These are phyloP conservation scores for Rhagophthalmus giganteus DNA, from an alignment of 2,888 invertebrate genomes.

Conservation along the genomic window DNA sequence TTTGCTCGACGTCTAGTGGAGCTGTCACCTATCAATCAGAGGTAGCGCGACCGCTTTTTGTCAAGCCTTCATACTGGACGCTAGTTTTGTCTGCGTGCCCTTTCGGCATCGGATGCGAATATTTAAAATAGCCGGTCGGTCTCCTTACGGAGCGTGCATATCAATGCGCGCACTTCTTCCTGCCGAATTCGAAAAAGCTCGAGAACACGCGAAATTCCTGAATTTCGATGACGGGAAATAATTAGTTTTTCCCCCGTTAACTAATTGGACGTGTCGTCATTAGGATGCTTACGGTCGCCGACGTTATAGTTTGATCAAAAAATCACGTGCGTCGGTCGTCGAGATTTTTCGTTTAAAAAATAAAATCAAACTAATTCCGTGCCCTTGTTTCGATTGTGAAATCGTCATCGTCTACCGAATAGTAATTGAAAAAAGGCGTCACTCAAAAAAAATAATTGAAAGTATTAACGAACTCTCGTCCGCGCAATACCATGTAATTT, in stretches of 20 bases:
- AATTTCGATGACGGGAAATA: no score
- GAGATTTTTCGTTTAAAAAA: background rate
- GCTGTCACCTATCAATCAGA: constrained; percentile 58
- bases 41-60: constrained; percentile 56
- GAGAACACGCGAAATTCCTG: no score
- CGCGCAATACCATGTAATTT: constrained; percentile 43
- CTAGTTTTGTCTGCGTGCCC: constrained; percentile 49
- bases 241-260: no score
- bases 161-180: constrained; percentile 26
- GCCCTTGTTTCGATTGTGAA: no score
- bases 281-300: no score
- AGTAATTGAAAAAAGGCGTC: no score
- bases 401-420: no score
- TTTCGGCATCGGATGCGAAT: constrained; percentile 48
- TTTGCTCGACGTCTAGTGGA: constrained; percentile 54
- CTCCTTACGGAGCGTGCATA: constrained; percentile 36
- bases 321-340: no score
- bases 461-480: constrained; percentile 43
- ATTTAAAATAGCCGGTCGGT: constrained; percentile 52
- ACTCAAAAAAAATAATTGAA: constrained; percentile 10
- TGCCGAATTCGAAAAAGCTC: constrained; percentile 12
- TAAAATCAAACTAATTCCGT: no score
- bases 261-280: no score
- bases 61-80: constrained; percentile 56
- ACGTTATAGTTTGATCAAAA: no score